Base-by-base conservation (phyloP, 1,140 invertebrate species). In the Coenobita brevimanus region DNA sequence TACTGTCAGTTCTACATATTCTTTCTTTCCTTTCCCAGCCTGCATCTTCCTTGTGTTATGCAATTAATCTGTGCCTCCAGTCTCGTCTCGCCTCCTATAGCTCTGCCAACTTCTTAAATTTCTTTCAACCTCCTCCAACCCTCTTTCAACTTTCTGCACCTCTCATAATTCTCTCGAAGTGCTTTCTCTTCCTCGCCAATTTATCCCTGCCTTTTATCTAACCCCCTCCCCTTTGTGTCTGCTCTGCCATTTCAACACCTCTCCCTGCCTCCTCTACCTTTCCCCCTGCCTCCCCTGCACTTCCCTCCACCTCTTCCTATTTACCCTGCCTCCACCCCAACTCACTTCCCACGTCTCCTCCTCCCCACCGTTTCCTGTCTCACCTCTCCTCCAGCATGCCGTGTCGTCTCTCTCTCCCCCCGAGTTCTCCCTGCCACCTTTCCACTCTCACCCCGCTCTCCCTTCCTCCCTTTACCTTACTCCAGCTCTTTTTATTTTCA, bases 231-330 rank as follows among this genome's bases (percentile, higher is more conserved):
- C 38, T 73, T 15, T 36, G 3, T 73, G 15, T 3, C 13, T 33
- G 27, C 38, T n/a, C n/a, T n/a, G n/a, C n/a, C n/a, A n/a, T n/a
- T n/a, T n/a, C n/a, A n/a, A 3, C 33, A n/a, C 33, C 3, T 64
- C 62, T 64, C 3, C 36, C 62, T 67, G 24, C 36, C 62, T 67
- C 62, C 62, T 67, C 69, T 73, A 33, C 41, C 69, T 73, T 21
- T 73, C 69, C 38, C 24, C 41, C 36, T 30, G 21, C 21, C 30
- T 36, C 36, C 41, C 36, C 41, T 41, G 33, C 36, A 33, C 24
- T 30, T 33, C 38, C 69, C 41, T 33, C 41, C 36, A n/a, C 69
- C 41, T 41, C 41, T 41, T 30, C 69, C 41, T 41, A 38, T 33
- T 73, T 50, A 17, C 46, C 46, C 6, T 17, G 6, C 46, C 17